Conservation (phyloP, 2,797 vertebrate species). For the Synaphobranchus kaupii region DNA sequence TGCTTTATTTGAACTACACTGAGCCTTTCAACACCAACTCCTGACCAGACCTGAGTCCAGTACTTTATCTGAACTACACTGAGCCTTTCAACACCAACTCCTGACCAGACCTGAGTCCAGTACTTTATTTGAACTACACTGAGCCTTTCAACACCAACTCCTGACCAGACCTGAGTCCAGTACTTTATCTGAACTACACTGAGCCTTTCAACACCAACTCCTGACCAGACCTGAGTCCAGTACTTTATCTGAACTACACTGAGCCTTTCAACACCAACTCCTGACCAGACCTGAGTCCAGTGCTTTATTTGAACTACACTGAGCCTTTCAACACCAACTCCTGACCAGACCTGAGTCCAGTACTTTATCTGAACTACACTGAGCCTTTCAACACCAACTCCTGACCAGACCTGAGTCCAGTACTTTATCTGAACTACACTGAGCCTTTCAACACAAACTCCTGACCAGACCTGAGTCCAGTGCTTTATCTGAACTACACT, state of each 20-base stretch:
- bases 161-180: not conserved
- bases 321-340: not conserved
- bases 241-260: too few species aligned
- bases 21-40: not conserved
- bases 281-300: not conserved
- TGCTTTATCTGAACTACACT: too few species aligned
- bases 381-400: not conserved
- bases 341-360: not conserved
- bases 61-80: too few species aligned
- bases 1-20: too few species aligned
- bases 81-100: too few species aligned
- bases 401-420: not conserved
- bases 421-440: too few species aligned
- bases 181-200: too few species aligned
- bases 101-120: too few species aligned
- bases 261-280: not conserved
- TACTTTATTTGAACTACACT: too few species aligned
- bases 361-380: too few species aligned
- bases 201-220: not conserved
- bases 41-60: not conserved
- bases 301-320: too few species aligned
- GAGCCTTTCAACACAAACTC: not conserved
- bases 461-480: not conserved
- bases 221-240: not conserved
- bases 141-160: not conserved